Evolutionary conservation across 2,113 vertebrate species (phyloP).

Genomic region (Microtus ochrogaster): DNA sequence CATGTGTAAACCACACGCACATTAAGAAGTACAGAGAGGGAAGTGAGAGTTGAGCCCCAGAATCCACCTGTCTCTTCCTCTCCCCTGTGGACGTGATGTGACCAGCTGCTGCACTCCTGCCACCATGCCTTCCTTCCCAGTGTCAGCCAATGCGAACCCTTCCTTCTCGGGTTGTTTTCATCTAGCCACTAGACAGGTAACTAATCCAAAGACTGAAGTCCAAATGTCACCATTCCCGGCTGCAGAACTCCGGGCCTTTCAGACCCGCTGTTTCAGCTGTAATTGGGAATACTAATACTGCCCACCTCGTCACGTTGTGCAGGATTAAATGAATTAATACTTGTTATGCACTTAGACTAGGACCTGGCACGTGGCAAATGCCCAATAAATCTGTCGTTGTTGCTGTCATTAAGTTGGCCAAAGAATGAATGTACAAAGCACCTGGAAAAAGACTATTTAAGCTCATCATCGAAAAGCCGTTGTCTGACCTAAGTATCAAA

Average conservation of each 20-base stretch:
- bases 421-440: constrained; percentile 11
- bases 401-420: constrained; percentile 49
- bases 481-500: constrained; percentile 53
- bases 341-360: constrained; percentile 22
- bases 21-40: no score
- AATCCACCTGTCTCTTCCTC: not conserved
- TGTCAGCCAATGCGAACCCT: not conserved
- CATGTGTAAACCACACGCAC: not conserved
- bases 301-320: not conserved
- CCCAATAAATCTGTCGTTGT: constrained; percentile 39
- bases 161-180: not conserved
- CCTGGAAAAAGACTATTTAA: constrained; percentile 8
- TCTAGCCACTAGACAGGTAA: not conserved
- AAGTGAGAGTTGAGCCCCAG: not conserved
- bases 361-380: not conserved
- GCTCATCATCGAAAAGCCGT: constrained; percentile 20
- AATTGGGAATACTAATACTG: constrained; percentile 9
- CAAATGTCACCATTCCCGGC: not conserved
- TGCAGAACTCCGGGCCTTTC: not conserved
- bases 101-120: not conserved
- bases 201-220: not conserved
- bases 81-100: no score
- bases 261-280: not conserved
- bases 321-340: constrained; percentile 54
- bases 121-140: not conserved